Evolutionary conservation across 2,113 vertebrate species (phyloP).

Genomic region (Larimichthys polyactis): DNA sequence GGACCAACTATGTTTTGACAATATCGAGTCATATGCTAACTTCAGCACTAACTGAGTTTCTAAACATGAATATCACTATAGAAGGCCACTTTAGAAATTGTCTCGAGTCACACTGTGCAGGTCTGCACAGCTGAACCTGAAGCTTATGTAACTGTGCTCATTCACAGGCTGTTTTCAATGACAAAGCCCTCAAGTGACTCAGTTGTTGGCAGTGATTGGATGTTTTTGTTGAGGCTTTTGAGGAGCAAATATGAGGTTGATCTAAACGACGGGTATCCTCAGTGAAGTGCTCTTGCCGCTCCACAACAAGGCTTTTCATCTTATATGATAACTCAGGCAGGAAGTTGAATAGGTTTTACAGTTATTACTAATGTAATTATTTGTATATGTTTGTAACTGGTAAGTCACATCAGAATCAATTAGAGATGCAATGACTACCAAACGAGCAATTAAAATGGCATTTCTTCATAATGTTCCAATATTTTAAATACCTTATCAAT

Average conservation of each 20-base stretch:
- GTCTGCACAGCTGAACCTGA: background rate
- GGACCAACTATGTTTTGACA: too few relatives aligned
- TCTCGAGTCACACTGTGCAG: background rate
- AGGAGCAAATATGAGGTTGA: background rate
- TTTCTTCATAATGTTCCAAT: too few relatives aligned
- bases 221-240: constrained; percentile 8
- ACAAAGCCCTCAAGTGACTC: background rate
- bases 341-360: background rate
- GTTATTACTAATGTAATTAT: background rate
- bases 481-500: too few relatives aligned
- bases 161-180: constrained; percentile 28
- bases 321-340: too few relatives aligned
- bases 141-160: constrained; percentile 33
- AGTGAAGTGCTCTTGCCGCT: background rate
- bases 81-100: too few relatives aligned
- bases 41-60: background rate
- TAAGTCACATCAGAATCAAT: background rate
- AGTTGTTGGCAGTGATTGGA: background rate
- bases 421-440: too few relatives aligned
- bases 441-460: too few relatives aligned
- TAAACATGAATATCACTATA: background rate
- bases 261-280: background rate
- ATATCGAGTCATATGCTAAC: background rate
- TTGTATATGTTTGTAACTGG: background rate
- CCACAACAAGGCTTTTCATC: background rate